Percentiles rank a stretch among this genome's conserved stretches.
These are phyloP conservation scores for Thymelicus lineola DNA, from an alignment of 2,888 invertebrate species.

Conservation along the genomic window DNA sequence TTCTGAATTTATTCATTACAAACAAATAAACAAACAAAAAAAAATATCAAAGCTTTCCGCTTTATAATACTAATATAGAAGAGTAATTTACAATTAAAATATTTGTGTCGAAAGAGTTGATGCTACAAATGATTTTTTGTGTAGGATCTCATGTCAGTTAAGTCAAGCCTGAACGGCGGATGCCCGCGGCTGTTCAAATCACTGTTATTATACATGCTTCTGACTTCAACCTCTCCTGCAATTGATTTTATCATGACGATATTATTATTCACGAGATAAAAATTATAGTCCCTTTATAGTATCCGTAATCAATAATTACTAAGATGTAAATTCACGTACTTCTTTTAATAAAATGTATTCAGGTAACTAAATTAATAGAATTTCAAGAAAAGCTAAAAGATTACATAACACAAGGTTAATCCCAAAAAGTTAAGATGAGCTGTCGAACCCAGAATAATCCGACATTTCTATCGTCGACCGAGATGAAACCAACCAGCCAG, in stretches of 20 bases:
- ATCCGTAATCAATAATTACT: slow-evolving; percentile 52
- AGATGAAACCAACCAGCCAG: slow-evolving; percentile 61
- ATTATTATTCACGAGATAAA: slow-evolving; percentile 70
- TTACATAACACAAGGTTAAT: slow-evolving; percentile 61
- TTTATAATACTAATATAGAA: too few relatives aligned
- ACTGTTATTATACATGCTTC: slow-evolving; percentile 72
- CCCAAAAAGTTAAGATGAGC: slow-evolving; percentile 65
- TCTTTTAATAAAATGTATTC: slow-evolving; percentile 16
- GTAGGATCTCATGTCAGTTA: slow-evolving; percentile 7
- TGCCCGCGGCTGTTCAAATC: slow-evolving; percentile 55
- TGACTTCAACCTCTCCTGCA: slow-evolving; percentile 65
- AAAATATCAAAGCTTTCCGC: too few relatives aligned
- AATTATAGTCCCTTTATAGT: slow-evolving; percentile 46
- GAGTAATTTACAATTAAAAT: neutral
- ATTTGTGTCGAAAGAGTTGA: neutral
- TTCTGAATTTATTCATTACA: too few relatives aligned
- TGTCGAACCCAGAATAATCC: slow-evolving; percentile 77
- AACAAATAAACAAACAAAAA: too few relatives aligned
- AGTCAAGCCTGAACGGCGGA: slow-evolving; percentile 36
- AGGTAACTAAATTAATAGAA: slow-evolving; percentile 25
- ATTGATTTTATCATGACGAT: slow-evolving; percentile 80
- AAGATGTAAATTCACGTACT: slow-evolving; percentile 53
- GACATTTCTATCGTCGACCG: slow-evolving; percentile 64
- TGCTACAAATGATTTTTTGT: slow-evolving; percentile 20
- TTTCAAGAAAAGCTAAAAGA: slow-evolving; percentile 48